A percentile compares a stretch with the other conserved stretches of the same genome.
phyloP scores from a whole-genome alignment of 1,140 invertebrate species.

The Drosophila pachea region DNA sequence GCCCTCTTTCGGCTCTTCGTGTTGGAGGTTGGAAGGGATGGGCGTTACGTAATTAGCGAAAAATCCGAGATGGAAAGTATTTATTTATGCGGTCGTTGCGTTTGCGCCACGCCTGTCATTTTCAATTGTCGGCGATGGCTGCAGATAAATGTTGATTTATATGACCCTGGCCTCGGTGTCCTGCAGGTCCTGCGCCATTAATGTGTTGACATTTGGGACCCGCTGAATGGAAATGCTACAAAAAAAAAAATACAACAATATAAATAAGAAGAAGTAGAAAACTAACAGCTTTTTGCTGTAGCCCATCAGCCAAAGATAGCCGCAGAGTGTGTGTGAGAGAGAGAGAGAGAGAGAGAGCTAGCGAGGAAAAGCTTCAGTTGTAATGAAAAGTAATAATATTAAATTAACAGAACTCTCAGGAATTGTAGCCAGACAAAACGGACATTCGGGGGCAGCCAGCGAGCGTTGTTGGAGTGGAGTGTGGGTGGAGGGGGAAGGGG shows the following conservation, averaged over 20 bases:
- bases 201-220: slow-evolving; percentile 65
- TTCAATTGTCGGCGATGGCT: slow-evolving; percentile 52
- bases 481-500: slow-evolving; percentile 25
- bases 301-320: not conserved
- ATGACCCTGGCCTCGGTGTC: slow-evolving; percentile 25
- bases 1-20: too few species aligned
- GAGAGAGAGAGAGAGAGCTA: slow-evolving; percentile 5
- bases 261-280: slow-evolving; percentile 41
- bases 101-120: slow-evolving; percentile 34
- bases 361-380: slow-evolving; percentile 37
- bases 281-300: slow-evolving; percentile 46
- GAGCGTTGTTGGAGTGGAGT: slow-evolving; percentile 13
- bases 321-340: not conserved
- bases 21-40: not conserved
- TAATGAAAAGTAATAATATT: slow-evolving; percentile 77
- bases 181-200: slow-evolving; percentile 43
- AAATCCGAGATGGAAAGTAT: slow-evolving; percentile 16
- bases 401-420: slow-evolving; percentile 75
- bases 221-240: slow-evolving; percentile 15
- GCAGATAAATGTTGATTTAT: slow-evolving; percentile 61
- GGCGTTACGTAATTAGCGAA: slow-evolving; percentile 34
- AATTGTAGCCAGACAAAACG: slow-evolving; percentile 56
- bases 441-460: slow-evolving; percentile 1
- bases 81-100: slow-evolving; percentile 35
- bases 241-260: not conserved